phyloP scores from a whole-genome alignment of 2,797 vertebrate species.

The Hirundo rustica region DNA sequence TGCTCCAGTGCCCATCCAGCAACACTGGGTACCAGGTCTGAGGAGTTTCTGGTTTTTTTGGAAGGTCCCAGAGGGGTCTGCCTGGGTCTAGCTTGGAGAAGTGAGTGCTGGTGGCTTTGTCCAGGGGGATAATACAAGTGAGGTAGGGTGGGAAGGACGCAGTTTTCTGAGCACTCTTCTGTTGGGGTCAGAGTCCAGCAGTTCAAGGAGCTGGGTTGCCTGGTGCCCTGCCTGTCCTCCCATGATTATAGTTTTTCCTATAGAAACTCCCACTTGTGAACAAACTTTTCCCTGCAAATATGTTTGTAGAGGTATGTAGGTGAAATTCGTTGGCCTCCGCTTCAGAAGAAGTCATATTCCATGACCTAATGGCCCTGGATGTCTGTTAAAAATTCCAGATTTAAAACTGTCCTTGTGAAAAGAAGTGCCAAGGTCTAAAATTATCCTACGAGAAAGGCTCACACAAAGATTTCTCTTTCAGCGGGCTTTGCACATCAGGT shows the following conservation, averaged over 20 bases:
- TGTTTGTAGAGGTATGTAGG: background rate
- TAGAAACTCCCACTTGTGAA: background rate
- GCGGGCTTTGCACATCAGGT: background rate
- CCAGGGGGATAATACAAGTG: too few relatives aligned
- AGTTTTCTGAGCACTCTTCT: background rate
- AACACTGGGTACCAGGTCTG: background rate
- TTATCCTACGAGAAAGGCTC: background rate
- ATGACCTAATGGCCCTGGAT: background rate
- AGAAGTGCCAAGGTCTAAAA: slow-evolving; percentile 1
- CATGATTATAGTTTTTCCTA: background rate
- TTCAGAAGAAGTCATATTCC: slow-evolving; percentile 1
- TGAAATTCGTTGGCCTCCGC: background rate
- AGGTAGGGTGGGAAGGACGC: background rate
- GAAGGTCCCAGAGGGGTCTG: background rate
- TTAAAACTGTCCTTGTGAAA: background rate
- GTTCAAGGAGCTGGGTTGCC: background rate
- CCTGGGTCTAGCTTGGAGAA: background rate
- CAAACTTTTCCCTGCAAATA: background rate
- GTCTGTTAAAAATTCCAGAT: background rate
- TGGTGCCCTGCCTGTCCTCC: background rate
- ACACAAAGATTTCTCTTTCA: slow-evolving; percentile 1
- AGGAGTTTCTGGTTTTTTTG: background rate
- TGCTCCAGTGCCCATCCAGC: background rate
- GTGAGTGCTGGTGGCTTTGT: background rate
- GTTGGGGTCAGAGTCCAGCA: background rate